These are phyloP conservation scores for Nephila pilipes DNA, from an alignment of 1,140 invertebrate species.

Conservation along the genomic window DNA sequence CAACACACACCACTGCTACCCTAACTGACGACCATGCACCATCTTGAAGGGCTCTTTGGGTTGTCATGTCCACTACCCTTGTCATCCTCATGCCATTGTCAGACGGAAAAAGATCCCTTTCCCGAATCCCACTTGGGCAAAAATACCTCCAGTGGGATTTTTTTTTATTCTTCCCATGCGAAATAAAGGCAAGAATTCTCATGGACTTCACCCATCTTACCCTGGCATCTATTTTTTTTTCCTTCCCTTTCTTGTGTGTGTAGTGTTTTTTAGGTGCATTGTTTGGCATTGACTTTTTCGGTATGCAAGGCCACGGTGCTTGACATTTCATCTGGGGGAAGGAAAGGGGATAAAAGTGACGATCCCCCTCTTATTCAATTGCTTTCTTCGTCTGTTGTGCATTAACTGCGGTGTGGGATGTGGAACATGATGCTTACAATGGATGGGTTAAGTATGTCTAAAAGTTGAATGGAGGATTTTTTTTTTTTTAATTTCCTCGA, in stretches of 20 bases:
- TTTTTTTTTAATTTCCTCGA: no score
- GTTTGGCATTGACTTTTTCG: slow-evolving; percentile 26
- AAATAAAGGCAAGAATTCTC: slow-evolving; percentile 1
- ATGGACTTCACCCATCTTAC: background rate
- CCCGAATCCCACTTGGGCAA: background rate
- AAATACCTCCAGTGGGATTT: background rate
- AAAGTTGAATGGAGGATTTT: background rate
- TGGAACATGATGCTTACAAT: background rate
- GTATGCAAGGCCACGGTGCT: background rate
- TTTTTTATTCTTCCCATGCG: background rate
- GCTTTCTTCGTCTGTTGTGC: background rate
- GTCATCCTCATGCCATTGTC: background rate
- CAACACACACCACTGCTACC: background rate
- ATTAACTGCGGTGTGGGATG: background rate
- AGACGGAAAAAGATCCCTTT: background rate
- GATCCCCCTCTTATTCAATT: background rate
- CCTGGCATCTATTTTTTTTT: background rate
- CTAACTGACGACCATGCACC: background rate
- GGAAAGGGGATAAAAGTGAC: background rate
- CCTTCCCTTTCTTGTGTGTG: background rate
- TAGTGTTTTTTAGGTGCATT: background rate
- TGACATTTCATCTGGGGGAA: background rate
- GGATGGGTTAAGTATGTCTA: background rate
- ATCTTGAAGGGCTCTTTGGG: background rate
- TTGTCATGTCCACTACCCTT: background rate